Evolutionary conservation across 2,888 invertebrate genomes (phyloP).

Genomic region (Toxonevra muliebris): DNA sequence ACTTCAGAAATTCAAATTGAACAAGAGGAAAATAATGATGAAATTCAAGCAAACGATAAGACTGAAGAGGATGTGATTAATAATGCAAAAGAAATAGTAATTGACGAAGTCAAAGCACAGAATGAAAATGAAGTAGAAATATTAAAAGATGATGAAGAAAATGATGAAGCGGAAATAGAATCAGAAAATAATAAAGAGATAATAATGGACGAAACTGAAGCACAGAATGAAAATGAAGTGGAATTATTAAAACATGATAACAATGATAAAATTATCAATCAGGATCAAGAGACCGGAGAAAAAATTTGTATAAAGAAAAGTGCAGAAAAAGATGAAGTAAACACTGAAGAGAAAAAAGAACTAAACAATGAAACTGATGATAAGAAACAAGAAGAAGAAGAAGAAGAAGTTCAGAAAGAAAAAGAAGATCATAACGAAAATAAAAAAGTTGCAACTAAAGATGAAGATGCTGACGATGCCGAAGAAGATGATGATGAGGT

Average conservation of each 20-base stretch:
- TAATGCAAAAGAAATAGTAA: conserved; percentile 6
- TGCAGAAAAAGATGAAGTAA: conserved; percentile 22
- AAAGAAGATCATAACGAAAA: conserved; percentile 1
- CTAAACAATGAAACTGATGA: neutral
- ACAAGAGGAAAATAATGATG: neutral
- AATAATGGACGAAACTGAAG: conserved; percentile 5
- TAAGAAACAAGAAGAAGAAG: conserved; percentile 2
- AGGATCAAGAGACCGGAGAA: conserved; percentile 19
- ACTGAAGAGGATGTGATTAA: conserved; percentile 40
- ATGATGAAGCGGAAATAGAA: neutral
- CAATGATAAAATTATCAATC: conserved; percentile 29
- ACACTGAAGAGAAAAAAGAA: conserved; percentile 19
- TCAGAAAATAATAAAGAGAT: neutral
- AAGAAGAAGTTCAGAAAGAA: conserved; percentile 7
- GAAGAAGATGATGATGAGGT: conserved; percentile 64
- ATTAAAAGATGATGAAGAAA: conserved; percentile 7
- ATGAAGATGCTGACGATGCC: conserved; percentile 38
- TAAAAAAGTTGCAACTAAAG: conserved; percentile 15
- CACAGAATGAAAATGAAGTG: neutral
- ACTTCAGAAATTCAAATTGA: neutral
- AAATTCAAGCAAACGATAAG: conserved; percentile 30
- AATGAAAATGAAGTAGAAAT: conserved; percentile 3
- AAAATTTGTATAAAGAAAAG: conserved; percentile 8
- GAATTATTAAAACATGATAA: conserved; percentile 10
- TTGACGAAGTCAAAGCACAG: conserved; percentile 6